phyloP scores from a whole-genome alignment of 2,113 vertebrate species.

The Atrichornis clamosus region DNA sequence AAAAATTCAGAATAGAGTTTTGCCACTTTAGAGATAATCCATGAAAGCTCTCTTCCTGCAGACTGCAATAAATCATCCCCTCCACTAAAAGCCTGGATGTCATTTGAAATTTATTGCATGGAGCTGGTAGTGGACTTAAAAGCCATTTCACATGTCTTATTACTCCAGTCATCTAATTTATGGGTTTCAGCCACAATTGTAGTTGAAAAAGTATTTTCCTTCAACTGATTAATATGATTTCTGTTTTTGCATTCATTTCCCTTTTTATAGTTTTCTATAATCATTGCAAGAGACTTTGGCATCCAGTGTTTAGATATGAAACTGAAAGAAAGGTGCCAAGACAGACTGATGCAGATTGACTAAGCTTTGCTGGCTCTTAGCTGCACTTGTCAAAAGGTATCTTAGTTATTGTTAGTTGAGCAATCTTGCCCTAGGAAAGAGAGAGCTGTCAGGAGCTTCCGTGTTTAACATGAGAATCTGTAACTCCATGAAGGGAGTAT shows the following conservation, averaged over 20 bases:
- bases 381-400: constrained; percentile 73
- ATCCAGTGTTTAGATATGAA: constrained; percentile 24
- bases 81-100: constrained; percentile 78
- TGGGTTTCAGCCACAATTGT: constrained; percentile 71
- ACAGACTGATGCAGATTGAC: constrained; percentile 53
- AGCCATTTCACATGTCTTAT: constrained; percentile 82
- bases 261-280: background rate
- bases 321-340: constrained; percentile 46
- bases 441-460: constrained; percentile 58
- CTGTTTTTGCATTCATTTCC: constrained; percentile 57
- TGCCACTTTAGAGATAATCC: constrained; percentile 81
- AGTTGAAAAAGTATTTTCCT: constrained; percentile 71
- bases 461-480: constrained; percentile 57
- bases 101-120: constrained; percentile 82
- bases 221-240: constrained; percentile 70
- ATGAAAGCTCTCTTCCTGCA: constrained; percentile 75
- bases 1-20: constrained; percentile 78
- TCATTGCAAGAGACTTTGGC: background rate
- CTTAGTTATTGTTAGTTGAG: constrained; percentile 63
- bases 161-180: constrained; percentile 82
- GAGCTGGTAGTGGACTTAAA: constrained; percentile 78
- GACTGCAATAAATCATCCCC: constrained; percentile 78
- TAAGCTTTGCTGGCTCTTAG: constrained; percentile 60
- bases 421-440: constrained; percentile 69
- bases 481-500: background rate